Evolutionary conservation across 1,140 invertebrate species (phyloP).

Genomic region (Trypoxylus dichotomus): DNA sequence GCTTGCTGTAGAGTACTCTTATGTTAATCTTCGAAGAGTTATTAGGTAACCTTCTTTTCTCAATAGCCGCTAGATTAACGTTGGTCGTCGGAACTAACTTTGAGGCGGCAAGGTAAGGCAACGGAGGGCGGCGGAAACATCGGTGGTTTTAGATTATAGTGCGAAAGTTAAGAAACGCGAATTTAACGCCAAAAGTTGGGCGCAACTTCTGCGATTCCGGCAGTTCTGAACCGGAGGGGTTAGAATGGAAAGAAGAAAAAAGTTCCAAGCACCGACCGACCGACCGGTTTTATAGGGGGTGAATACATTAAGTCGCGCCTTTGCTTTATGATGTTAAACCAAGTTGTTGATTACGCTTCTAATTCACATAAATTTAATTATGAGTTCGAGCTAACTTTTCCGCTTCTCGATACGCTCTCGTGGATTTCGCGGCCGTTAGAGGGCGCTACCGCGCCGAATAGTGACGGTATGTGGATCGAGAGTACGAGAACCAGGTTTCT

Average conservation of each 20-base stretch:
- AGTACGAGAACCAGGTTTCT: neutral
- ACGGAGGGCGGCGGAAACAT: neutral
- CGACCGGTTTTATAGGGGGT: neutral
- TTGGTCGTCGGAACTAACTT: no score
- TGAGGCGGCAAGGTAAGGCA: neutral
- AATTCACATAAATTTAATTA: slow-evolving; percentile 8
- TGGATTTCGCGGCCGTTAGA: neutral
- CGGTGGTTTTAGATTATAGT: neutral
- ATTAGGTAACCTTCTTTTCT: no score
- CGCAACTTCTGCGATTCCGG: no score
- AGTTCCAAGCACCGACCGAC: neutral
- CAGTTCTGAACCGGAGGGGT: neutral
- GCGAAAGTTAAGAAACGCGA: neutral
- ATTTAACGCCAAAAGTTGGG: neutral
- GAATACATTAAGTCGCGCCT: slow-evolving; percentile 1
- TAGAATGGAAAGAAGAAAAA: neutral
- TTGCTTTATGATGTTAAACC: slow-evolving; percentile 2
- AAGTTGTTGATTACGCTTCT: slow-evolving; percentile 3
- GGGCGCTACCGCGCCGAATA: neutral
- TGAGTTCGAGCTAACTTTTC: neutral
- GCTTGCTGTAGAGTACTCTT: no score
- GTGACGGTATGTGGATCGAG: neutral
- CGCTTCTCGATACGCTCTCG: neutral
- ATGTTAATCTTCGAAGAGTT: no score
- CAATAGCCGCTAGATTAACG: no score